Evolutionary conservation across 2,888 invertebrate species (phyloP), one percentile per base, ranked within the genome.

Genomic region (Leptogaster cylindrica): DNA sequence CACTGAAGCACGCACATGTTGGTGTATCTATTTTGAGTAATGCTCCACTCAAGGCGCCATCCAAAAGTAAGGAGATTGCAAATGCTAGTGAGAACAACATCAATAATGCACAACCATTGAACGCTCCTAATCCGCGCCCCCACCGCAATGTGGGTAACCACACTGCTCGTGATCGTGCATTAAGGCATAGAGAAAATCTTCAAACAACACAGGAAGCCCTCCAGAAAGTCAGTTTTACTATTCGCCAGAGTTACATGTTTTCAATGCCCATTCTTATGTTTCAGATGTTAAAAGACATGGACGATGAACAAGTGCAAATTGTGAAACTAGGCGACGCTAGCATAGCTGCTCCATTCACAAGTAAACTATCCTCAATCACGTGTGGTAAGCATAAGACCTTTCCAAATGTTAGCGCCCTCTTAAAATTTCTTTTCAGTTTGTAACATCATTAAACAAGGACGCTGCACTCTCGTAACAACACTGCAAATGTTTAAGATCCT

Each of bases 401-500:
- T n/a, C n/a, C n/a, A n/a, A n/a, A n/a, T n/a, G n/a, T n/a, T n/a
- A n/a, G n/a, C n/a, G n/a, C n/a, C n/a, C n/a, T n/a, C n/a, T 41
- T 7, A 14, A 36, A 14, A 1, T 20, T 67, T 71, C 72, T 31
- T 84, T 86, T 64, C 84, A 97, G 97, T 99, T 76, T 98, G 97
- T 78, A 97, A 99, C 83, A 94, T 99, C 71, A 97, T 99, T 76
- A 99, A 99, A 79, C 99, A 99, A 84, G 99, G 99, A 1, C 89
- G 99, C 18, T 99, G 99, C 80, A 99, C 99, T 0, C 83, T 99
- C 68, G 99, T 99, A 16, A 99, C 99, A 0, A 99, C 99, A 0
- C 84, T 99, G 69, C 99, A 99, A 82, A 99, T 99, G 99, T 99
- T 99, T 83, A 99, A 99, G 85, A 99, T 99, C 74, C 84, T 99